Base-by-base conservation (phyloP, 2,888 invertebrate genomes). In the Pogonocherus hispidulus region DNA sequence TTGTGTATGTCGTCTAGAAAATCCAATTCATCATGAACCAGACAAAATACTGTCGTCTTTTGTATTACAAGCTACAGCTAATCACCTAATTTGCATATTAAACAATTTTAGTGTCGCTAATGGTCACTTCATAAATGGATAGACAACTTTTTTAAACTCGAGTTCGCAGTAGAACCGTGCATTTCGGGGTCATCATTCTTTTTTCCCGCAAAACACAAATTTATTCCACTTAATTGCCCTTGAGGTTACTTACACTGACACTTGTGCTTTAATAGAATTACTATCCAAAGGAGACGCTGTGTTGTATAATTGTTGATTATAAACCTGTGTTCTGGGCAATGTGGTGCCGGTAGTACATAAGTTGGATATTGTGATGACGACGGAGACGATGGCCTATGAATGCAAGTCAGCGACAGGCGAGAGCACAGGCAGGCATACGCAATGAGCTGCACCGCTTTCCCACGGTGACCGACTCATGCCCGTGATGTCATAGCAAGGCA, bases 381-480 rank as follows among this genome's bases (percentile, higher is more conserved):
- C 63, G 69, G 68, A 68, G 65, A 70, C 68, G 74, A 72, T 73
- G 74, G 69, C 74, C 71, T 75, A 75, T 75, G 79, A 79, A 80
- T 80, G 78, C 78, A 77, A 79, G 79, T 78, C 78, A 78, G 77
- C 74, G 78, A 74, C 78, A 75, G 70, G 71, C 71, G 71, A 73
- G 73, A 74, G 74, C 73, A 75, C 74, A 72, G 76, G 72, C 71
- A 69, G 78, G 81, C 80, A 81, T 81, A 81, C 80, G 77, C 77
- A 80, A 81, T 80, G 80, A 81, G 79, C 74, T 78, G 74, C 71
- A 76, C 76, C 77, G 81, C 80, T 81, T 84, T 84, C 84, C 84
- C 84, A 84, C 84, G 84, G 83, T 84, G 83, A 83, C 83, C 83
- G 81, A 83, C 80, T 81, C 81, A 81, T 73, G 69, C 78, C 79